Base-by-base conservation (phyloP, 2,797 vertebrate genomes). In the Oophaga sylvatica region DNA sequence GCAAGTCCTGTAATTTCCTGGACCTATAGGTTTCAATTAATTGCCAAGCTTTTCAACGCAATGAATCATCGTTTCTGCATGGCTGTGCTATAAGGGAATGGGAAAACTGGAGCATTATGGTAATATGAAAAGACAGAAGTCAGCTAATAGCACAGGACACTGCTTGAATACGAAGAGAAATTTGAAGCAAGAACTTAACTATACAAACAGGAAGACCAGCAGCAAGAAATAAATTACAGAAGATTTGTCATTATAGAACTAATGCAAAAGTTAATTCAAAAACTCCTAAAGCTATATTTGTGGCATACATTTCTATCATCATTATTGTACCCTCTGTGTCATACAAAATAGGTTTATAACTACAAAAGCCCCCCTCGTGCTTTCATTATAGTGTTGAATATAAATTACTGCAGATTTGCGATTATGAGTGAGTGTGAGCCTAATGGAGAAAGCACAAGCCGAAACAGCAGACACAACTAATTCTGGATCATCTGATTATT, bases 11-110 rank as follows among this genome's bases (percentile, higher is more conserved):
- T 78, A 83, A 85, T 88, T 57, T 85, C 63, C 60, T 35, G 31
- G 77, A 60, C 31, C 68, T 78, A 81, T 70, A 85, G 87, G 77
- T 85, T 81, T 81, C 56, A 88, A 76, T 77, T 82, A 81, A 87
- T 62, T 56, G 35, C 57, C 22, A 78, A 83, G 73, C 73, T 85
- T 41, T 83, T 84, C 48, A 57, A 67, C 22, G 67, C 56, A 80
- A n/a, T 85, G 68, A 80, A 85, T 88, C 68, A 85, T 81, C 81
- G 29, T 85, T 73, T 68, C 31, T 85, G 8, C 48, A 53, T 53
- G 60, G 20, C 17, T 76, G 31, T 41, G 35, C 70, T 78, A n/a
- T 82, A 65, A 62, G 80, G 68, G 65, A 71, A 84, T 71, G 41
- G 82, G 29, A 88, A 53, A 29, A 65, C 77, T 75, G n/a, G 45